Evolutionary conservation across 2,113 vertebrate genomes (phyloP), one percentile per base, ranked within the genome.

Genomic region (Psophia crepitans): DNA sequence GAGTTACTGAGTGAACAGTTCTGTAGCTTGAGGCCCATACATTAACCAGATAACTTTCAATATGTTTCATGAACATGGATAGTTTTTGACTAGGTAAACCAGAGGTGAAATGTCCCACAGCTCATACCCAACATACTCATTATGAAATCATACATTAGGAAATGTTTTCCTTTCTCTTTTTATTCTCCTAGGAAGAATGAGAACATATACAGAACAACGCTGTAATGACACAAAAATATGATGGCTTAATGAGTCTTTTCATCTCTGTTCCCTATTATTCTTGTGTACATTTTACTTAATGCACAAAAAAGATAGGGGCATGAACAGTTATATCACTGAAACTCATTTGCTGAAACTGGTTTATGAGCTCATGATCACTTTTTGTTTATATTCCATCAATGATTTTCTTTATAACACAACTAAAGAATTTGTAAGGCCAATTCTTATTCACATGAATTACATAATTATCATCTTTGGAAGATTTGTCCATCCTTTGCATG

Each of bases 371-470:
- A 14, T 58, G n/a, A 65, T 60, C 28, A 83, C 4, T 69, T 82
- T 92, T 90, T 90, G 43, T 84, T 95, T 95, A 44, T 75, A 91
- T 86, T 78, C 51, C 22, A 80, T 63, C n/a, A 83, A 90, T 35
- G 90, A 41, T 69, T 79, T 92, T 77, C 44, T 75, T 89, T 81
- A 65, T 51, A 73, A 53, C 16, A 41, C 23, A 73, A 30, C 35
- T 39, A 61, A 64, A 80, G 30, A 66, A 33, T 68, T 26, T 76
- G 35, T 80, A 83, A 94, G 26, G 12, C 30, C 65, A 89, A 94
- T 88, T 89, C 15, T 44, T 76, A 41, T 70, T 18, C 56, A 89
- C 14, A 33, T 66, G 58, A 87, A 63, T 73, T 87, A 60, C 9
- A 89, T 57, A 94, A 88, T 79, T 90, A 91, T 71, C n/a, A 33